These are phyloP conservation scores for Collichthys lucidus DNA, from an alignment of 2,113 vertebrate species.

Conservation along the genomic window DNA sequence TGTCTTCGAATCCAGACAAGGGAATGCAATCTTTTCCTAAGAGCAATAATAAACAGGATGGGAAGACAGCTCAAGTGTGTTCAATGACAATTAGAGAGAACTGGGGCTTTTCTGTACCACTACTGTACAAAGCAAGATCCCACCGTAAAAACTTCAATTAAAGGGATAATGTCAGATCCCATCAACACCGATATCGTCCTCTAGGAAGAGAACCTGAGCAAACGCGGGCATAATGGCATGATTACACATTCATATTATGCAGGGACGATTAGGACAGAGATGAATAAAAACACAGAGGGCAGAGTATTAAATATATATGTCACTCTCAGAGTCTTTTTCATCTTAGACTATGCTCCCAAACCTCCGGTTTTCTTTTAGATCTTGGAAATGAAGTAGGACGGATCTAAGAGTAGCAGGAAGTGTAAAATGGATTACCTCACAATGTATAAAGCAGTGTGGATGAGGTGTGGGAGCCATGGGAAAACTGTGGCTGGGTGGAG, in stretches of 20 bases:
- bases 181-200: conserved; percentile 51
- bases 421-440: conserved; percentile 71
- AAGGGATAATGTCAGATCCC: conserved; percentile 56
- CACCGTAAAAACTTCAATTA: conserved; percentile 46
- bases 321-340: conserved; percentile 50
- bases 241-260: conserved; percentile 67
- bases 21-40: conserved; percentile 57
- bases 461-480: conserved; percentile 59
- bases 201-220: conserved; percentile 49
- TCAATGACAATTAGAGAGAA: conserved; percentile 42
- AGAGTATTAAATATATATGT: conserved; percentile 71
- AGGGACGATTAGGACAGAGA: conserved; percentile 57
- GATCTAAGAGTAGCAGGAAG: conserved; percentile 43
- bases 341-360: conserved; percentile 48
- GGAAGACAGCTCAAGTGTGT: conserved; percentile 47
- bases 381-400: conserved; percentile 42
- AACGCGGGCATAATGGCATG: conserved; percentile 53
- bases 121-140: conserved; percentile 27
- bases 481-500: conserved; percentile 44
- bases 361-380: conserved; percentile 55
- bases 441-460: conserved; percentile 53
- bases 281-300: conserved; percentile 62
- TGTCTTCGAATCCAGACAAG: conserved; percentile 61
- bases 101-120: conserved; percentile 23
- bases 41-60: conserved; percentile 62